A percentile compares a stretch with the other conserved stretches of the same genome.
phyloP scores from a whole-genome alignment of 2,888 invertebrate species.

The Campopleginae sp. region DNA sequence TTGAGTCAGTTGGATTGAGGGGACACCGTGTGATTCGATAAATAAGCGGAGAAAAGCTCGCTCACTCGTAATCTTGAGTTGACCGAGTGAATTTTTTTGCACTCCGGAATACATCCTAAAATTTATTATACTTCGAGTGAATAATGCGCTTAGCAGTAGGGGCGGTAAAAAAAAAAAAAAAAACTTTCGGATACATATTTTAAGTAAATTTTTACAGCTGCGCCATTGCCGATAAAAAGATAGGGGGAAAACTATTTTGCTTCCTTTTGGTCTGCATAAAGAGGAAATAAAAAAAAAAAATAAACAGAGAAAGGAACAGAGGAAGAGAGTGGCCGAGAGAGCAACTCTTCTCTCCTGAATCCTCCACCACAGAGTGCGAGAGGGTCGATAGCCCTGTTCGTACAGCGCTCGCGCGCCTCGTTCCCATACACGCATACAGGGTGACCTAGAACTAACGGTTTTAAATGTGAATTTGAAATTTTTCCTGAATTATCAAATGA shows the following conservation, averaged over 20 bases:
- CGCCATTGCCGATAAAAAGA: constrained; percentile 14
- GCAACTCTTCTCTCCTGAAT: constrained; percentile 43
- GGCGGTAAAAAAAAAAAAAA: constrained; percentile 17
- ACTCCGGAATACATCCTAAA: constrained; percentile 2
- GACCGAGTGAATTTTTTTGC: background rate
- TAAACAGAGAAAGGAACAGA: background rate
- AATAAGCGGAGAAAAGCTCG: constrained; percentile 33
- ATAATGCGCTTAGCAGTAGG: background rate
- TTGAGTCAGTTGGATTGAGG: constrained; percentile 23
- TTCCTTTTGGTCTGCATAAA: background rate
- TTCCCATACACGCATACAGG: constrained; percentile 17
- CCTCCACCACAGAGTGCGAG: constrained; percentile 69
- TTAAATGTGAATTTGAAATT: background rate
- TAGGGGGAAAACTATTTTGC: constrained; percentile 11
- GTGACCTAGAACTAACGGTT: background rate
- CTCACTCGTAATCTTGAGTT: constrained; percentile 14
- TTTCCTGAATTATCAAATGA: background rate
- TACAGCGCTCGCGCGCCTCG: constrained; percentile 78
- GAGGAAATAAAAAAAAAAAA: background rate
- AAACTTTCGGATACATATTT: constrained; percentile 24
- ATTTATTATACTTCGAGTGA: constrained; percentile 11
- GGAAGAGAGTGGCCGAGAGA: constrained; percentile 25
- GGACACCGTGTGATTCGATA: constrained; percentile 42
- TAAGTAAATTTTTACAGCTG: constrained; percentile 8
- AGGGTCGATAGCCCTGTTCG: constrained; percentile 81